These are phyloP conservation scores for Botia almorhae DNA, from an alignment of 2,797 vertebrate species.

Conservation along the genomic window DNA sequence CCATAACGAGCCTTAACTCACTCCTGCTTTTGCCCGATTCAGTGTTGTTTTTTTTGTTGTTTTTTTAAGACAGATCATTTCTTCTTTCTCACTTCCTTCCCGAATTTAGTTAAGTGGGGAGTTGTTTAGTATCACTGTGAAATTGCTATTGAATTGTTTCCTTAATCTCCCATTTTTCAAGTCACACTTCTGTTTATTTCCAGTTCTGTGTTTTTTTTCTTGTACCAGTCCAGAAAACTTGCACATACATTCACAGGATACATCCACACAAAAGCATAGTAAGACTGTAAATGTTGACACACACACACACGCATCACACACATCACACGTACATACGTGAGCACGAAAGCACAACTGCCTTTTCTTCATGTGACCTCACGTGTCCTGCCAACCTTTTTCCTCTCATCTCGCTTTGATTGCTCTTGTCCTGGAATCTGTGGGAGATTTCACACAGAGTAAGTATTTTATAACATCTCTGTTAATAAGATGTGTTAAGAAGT, in stretches of 20 bases:
- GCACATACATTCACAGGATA: neutral
- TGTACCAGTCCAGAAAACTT: neutral
- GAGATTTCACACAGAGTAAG: constrained; percentile 21
- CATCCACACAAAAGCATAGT: neutral
- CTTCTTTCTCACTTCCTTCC: constrained; percentile 39
- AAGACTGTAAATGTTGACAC: neutral
- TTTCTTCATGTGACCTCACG: neutral
- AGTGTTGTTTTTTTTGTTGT: neutral
- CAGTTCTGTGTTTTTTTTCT: constrained; percentile 11
- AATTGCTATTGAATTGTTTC: constrained; percentile 25
- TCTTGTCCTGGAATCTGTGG: constrained; percentile 14
- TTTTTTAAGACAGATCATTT: neutral
- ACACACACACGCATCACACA: neutral
- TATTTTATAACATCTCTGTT: constrained; percentile 1
- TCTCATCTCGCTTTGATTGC: constrained; percentile 3
- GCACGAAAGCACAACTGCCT: neutral
- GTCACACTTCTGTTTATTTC: constrained; percentile 2
- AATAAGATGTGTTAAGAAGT: neutral
- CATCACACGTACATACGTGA: neutral
- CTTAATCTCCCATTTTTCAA: constrained; percentile 11
- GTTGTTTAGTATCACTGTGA: constrained; percentile 28
- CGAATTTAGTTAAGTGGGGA: constrained; percentile 59
- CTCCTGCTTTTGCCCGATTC: constrained; percentile 50
- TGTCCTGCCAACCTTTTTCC: neutral
- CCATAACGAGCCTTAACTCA: neutral